These are phyloP conservation scores for Gallinago paraguaiae DNA, from an alignment of 2,113 vertebrate genomes.

Conservation along the genomic window DNA sequence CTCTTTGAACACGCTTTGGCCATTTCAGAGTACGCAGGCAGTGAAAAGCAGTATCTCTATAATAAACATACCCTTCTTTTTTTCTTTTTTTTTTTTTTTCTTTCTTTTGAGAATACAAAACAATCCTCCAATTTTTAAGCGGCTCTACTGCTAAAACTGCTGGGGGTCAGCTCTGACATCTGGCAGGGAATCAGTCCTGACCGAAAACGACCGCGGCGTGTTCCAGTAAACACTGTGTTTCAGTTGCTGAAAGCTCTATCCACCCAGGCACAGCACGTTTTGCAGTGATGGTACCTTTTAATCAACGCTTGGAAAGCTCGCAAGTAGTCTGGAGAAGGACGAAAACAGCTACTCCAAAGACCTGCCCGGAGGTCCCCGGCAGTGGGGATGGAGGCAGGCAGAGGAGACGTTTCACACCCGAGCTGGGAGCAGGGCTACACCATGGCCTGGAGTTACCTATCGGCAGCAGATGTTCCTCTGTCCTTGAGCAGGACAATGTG, in stretches of 20 bases:
- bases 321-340: neutral
- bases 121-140: conserved; percentile 8
- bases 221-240: conserved; percentile 48
- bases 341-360: neutral
- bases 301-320: conserved; percentile 13
- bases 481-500: conserved; percentile 28
- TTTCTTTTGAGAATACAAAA: neutral
- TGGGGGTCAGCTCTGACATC: conserved; percentile 64
- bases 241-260: neutral
- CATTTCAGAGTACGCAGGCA: neutral
- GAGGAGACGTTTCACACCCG: neutral
- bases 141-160: neutral
- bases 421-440: neutral
- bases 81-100: neutral
- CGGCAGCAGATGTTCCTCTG: conserved; percentile 15
- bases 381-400: neutral
- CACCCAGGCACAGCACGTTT: conserved; percentile 19
- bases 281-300: conserved; percentile 42
- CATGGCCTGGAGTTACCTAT: neutral
- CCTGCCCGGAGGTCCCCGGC: neutral
- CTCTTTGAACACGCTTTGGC: neutral
- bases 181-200: conserved; percentile 26
- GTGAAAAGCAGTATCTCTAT: neutral
- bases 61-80: neutral
- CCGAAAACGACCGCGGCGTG: neutral